These are phyloP conservation scores for Hexactinellida sp. DNA, from an alignment of 37 sponge, comb jelly and placozoan species.

Conservation along the genomic window DNA sequence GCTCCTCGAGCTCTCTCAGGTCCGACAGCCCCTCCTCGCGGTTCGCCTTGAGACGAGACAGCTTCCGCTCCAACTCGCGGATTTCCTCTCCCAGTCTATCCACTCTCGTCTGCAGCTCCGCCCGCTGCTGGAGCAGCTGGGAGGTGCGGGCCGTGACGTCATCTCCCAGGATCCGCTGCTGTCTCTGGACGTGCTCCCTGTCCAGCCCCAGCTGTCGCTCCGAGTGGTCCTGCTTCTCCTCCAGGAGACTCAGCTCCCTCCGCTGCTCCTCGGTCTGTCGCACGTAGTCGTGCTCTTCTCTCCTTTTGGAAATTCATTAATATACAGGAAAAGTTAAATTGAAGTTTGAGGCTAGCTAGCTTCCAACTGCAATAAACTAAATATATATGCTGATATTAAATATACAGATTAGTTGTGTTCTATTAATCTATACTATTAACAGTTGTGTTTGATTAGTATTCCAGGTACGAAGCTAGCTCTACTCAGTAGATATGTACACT, in stretches of 20 bases:
- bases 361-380: too few species aligned
- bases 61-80: not conserved
- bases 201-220: not conserved
- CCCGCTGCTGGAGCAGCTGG: not conserved
- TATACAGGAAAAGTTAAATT: not conserved
- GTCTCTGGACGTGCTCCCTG: slow-evolving; percentile 13
- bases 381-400: too few species aligned
- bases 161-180: not conserved
- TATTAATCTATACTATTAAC: too few species aligned
- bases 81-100: not conserved
- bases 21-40: not conserved
- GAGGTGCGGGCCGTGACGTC: not conserved
- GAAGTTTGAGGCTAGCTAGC: not conserved
- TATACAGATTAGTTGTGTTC: too few species aligned
- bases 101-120: not conserved
- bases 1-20: not conserved
- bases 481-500: too few species aligned
- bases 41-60: not conserved
- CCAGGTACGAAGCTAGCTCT: too few species aligned
- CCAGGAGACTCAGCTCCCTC: not conserved
- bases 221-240: not conserved
- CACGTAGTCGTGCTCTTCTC: not conserved
- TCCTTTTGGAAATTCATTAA: not conserved
- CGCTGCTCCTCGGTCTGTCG: not conserved
- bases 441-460: too few species aligned